These are phyloP conservation scores for Lasioglossum villosulum DNA, from an alignment of 2,888 invertebrate genomes.

Conservation along the genomic window DNA sequence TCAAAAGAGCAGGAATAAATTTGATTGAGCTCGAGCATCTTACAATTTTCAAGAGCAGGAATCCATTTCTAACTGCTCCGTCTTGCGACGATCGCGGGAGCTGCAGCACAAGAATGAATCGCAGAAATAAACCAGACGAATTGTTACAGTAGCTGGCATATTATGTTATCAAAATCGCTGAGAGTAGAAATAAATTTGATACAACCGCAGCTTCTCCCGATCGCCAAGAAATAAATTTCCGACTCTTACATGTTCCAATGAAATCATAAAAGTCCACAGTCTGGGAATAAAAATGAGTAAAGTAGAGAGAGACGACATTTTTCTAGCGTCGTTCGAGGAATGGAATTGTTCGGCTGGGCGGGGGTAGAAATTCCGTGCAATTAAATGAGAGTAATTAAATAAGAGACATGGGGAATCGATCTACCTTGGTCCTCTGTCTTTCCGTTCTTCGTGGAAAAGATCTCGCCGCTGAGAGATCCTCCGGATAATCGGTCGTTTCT, in stretches of 20 bases:
- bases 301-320: not conserved
- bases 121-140: not conserved
- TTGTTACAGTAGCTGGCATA: not conserved
- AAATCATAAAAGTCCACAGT: not conserved
- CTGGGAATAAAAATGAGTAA: not conserved
- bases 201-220: too few relatives aligned
- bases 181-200: not conserved
- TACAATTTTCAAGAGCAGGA: not conserved
- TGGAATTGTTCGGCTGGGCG: not conserved
- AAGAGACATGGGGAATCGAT: not conserved
- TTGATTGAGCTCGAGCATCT: not conserved
- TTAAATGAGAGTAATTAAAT: constrained; percentile 3
- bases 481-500: constrained; percentile 8
- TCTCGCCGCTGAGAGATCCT: not conserved
- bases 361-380: not conserved
- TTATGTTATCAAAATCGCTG: not conserved
- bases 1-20: not conserved
- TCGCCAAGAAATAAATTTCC: not conserved
- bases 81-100: not conserved
- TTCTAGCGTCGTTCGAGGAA: not conserved
- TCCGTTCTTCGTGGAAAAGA: not conserved
- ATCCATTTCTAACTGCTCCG: not conserved
- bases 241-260: not conserved
- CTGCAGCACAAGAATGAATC: not conserved
- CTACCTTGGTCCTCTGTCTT: not conserved